Evolutionary conservation across 2,797 vertebrate genomes (phyloP).

Genomic region (Carcharodon carcharias): DNA sequence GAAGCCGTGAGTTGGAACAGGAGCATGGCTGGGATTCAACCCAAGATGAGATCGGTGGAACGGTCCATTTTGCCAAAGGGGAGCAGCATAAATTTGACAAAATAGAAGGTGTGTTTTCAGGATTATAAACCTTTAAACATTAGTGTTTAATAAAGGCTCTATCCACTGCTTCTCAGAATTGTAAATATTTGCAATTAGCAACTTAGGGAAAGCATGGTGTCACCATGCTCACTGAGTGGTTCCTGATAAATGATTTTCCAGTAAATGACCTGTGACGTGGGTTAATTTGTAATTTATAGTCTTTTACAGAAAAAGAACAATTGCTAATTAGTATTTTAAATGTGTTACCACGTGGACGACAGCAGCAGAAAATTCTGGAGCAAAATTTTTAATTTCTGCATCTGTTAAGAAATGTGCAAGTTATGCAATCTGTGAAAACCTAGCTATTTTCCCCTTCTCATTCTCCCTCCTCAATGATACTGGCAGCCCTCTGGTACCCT

Average conservation of each 20-base stretch:
- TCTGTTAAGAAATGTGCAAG: neutral
- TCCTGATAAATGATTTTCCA: neutral
- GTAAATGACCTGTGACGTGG: neutral
- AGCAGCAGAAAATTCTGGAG: neutral
- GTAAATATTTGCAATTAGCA: neutral
- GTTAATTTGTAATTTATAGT: neutral
- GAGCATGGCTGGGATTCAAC: conserved; percentile 14
- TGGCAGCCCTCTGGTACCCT: neutral
- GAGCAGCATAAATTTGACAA: neutral
- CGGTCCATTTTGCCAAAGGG: neutral
- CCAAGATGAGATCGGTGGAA: neutral
- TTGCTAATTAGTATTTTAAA: neutral
- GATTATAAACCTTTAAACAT: neutral
- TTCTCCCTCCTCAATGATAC: neutral
- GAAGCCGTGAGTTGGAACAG: neutral
- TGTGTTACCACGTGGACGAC: neutral
- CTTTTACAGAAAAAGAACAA: neutral
- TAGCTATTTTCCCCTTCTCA: neutral
- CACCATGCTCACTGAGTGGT: no score
- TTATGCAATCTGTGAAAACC: neutral
- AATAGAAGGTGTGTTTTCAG: neutral
- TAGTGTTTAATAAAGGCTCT: neutral
- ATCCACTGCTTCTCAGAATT: neutral
- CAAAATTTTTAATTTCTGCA: neutral
- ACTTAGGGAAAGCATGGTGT: neutral